Evolutionary conservation across 1,140 invertebrate species (phyloP).

Genomic region (Bombus pyrosoma): DNA sequence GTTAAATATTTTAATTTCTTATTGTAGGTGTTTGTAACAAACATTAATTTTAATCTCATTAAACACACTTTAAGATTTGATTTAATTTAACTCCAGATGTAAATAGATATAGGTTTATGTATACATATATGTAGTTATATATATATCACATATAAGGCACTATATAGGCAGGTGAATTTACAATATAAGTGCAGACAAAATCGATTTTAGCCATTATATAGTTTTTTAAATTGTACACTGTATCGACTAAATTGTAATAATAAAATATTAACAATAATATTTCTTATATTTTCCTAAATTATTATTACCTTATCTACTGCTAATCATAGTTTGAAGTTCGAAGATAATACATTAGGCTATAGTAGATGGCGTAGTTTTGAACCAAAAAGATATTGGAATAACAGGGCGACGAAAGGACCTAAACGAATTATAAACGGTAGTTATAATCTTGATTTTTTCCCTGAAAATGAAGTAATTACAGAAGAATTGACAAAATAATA

Average conservation of each 20-base stretch:
- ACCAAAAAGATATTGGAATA: neutral
- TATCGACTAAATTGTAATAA: neutral
- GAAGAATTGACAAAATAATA: constrained; percentile 9
- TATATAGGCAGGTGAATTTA: neutral
- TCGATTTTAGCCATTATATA: neutral
- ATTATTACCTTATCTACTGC: neutral
- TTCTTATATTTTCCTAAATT: neutral
- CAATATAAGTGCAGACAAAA: neutral
- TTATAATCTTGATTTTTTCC: neutral
- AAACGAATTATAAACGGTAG: neutral
- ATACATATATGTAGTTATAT: neutral
- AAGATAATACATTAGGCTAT: neutral
- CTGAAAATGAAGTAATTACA: constrained; percentile 19
- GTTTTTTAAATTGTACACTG: neutral
- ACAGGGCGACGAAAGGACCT: neutral
- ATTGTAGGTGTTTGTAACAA: neutral
- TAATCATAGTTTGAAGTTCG: neutral
- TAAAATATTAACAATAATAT: neutral
- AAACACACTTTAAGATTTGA: neutral
- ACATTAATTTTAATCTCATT: neutral
- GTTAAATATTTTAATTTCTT: constrained; percentile 4
- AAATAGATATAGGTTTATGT: neutral
- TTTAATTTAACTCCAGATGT: neutral
- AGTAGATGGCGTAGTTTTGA: constrained; percentile 11
- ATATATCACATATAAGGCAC: neutral